Evolutionary conservation across 2,888 invertebrate genomes (phyloP), one percentile per base, ranked within the genome.

Genomic region (Thymelicus sylvestris): DNA sequence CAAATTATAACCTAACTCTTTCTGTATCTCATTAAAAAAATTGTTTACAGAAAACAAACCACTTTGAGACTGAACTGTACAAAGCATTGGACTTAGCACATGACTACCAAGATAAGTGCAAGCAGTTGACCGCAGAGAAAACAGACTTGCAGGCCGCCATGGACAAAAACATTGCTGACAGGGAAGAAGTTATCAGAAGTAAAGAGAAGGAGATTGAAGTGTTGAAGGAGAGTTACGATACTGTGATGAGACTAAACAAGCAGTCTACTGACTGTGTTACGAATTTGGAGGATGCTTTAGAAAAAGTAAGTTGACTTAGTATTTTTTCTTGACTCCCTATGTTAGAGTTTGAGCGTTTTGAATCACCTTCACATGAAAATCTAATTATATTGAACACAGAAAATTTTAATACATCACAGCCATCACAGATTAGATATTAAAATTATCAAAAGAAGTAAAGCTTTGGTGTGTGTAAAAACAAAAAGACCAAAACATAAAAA

Each of bases 61-160:
- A 95, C 55, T 95, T 95, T 76, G 97, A 97, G 88, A 93, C 94
- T 7, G 97, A 97, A 88, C 88, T 97, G 1, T 95, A 96, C 44
- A 96, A 96, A 88, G 95, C 96, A 0, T 85, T 97, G 59, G 95
- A 95, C 78, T 83, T 97, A 52, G 96, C 96, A 0, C 95, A 96
- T 47, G 95, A 95, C 75, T 96, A 95, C 80, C 95, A 96, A 83
- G 95, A 95, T 38, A 96, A 96, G 84, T 94, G 94, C 72, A 95
- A 95, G 71, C 88, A 89, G 55, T 77, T 96, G 0, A 94, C 95
- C 67, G 74, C 81, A 0, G 95, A 95, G 72, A 90, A 94, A 69
- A 85, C 87, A 10, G 86, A 88, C 47, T 71, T 89, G 0, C 82
- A 89, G 74, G 83, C 84, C 4, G 89, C 91, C 63, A 81, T 94